These are phyloP conservation scores for Pterocles gutturalis DNA, from an alignment of 2,113 vertebrate genomes.

Conservation along the genomic window DNA sequence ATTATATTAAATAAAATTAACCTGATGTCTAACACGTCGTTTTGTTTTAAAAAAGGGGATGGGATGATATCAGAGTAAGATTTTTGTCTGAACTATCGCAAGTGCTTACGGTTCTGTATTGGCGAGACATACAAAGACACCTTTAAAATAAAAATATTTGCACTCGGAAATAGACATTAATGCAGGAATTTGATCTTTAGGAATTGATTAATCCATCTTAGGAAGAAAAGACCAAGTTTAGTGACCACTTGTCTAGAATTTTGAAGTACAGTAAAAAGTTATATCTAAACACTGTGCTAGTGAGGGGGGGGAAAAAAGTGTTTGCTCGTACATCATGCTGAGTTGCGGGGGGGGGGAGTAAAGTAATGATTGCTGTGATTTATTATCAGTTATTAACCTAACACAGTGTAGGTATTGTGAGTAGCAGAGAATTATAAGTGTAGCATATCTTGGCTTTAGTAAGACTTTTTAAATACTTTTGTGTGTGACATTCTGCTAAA, in stretches of 20 bases:
- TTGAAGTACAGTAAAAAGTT: not conserved
- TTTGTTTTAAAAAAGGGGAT: slow-evolving; percentile 63
- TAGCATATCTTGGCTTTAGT: not conserved
- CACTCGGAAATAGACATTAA: not conserved
- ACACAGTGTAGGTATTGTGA: not conserved
- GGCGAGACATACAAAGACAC: not conserved
- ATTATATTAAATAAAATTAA: slow-evolving; percentile 76
- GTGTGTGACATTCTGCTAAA: not conserved
- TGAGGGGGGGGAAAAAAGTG: rapidly evolving
- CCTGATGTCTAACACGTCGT: slow-evolving; percentile 62
- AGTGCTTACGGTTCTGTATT: slow-evolving; percentile 6
- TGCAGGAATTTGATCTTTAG: not conserved
- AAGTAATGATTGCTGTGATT: not conserved
- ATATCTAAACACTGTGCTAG: not conserved
- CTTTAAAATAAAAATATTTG: not conserved
- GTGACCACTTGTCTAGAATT: not conserved
- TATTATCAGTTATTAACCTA: not conserved
- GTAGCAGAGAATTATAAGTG: not conserved
- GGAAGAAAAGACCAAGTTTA: not conserved
- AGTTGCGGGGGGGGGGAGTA: not conserved
- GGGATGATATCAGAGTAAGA: slow-evolving; percentile 30
- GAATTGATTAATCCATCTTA: not conserved
- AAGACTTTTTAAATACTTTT: not conserved
- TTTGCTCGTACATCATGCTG: not conserved
- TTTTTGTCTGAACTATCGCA: not conserved